Percentiles rank a stretch among this genome's conserved stretches.
Conservation (phyloP, 1,140 invertebrate species). For the Cotesia glomerata region DNA sequence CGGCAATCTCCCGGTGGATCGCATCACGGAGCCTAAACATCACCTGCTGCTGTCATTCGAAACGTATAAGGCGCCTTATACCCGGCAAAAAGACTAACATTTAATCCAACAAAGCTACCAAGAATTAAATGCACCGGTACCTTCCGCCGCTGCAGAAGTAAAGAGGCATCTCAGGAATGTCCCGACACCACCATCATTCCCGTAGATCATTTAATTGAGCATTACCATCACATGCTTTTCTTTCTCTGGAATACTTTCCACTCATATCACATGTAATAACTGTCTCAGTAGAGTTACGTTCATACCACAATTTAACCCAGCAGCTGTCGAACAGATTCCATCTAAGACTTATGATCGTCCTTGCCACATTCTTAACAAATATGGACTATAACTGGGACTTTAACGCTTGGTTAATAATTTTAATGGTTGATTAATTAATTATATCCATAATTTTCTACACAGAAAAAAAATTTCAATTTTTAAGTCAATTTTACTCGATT, state of each 20-base stretch:
- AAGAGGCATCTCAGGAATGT: background rate
- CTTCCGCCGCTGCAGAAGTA: background rate
- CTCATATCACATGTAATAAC: background rate
- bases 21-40: constrained; percentile 35
- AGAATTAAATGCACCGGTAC: constrained; percentile 24
- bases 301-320: background rate
- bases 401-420: background rate
- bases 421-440: background rate
- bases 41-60: constrained; percentile 40
- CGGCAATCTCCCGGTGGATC: constrained; percentile 39
- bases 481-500: no score
- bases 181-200: background rate
- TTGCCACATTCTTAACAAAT: background rate
- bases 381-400: background rate
- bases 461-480: no score
- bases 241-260: background rate
- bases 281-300: background rate
- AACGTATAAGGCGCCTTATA: constrained; percentile 23
- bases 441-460: background rate
- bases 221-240: background rate
- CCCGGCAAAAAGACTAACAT: constrained; percentile 27
- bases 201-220: constrained; percentile 1
- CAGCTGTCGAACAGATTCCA: background rate
- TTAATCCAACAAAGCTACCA: constrained; percentile 7
- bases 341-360: background rate